Base-by-base conservation (phyloP, 2,888 invertebrate genomes). In the Pristionchus arcanus region DNA sequence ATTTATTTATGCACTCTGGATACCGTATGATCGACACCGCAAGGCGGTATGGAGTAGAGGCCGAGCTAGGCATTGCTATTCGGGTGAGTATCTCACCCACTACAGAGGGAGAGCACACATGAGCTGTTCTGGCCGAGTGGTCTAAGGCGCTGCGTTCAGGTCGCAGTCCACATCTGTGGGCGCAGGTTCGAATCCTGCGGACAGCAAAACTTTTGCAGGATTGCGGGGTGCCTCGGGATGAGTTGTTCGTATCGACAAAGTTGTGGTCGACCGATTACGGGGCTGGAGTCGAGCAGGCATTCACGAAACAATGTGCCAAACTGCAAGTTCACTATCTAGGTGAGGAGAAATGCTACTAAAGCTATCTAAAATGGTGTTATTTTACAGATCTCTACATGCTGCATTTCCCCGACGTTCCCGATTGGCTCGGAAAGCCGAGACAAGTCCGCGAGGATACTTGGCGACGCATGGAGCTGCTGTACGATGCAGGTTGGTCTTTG, bases 111-210 rank as follows among this genome's bases (percentile, higher is more conserved):
- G 16, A 25, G 42, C 77, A n/a, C 21, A 11, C 77, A 25, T 42
- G 11, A 42, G 92, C 91, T 91, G 91, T 91, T 92, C 93, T 94
- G 94, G 94, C 94, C 94, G 94, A 97, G 97, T 97, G 97, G 97
- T 97, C 97, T 97, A 97, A 97, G 97, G 97, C 97, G 97, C 96
- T 96, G 96, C 97, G 96, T 96, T 97, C 96, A 96, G 97, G 97
- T 97, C 96, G 97, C 96, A 97, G 97, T 97, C 97, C 92, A 92
- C 93, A 92, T 92, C 92, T 92, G 93, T 92, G 92, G 93, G 93
- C 93, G 92, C 92, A 92, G 93, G 93, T 93, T 93, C 93, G 92
- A 92, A 92, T 90, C 92, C 92, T 92, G 92, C 92, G 91, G 91
- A 92, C 89, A 90, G 91, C 91, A 90, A n/a, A n/a, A 66, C 19